phyloP scores from a whole-genome alignment of 2,113 vertebrate species.

The Bos javanicus region DNA sequence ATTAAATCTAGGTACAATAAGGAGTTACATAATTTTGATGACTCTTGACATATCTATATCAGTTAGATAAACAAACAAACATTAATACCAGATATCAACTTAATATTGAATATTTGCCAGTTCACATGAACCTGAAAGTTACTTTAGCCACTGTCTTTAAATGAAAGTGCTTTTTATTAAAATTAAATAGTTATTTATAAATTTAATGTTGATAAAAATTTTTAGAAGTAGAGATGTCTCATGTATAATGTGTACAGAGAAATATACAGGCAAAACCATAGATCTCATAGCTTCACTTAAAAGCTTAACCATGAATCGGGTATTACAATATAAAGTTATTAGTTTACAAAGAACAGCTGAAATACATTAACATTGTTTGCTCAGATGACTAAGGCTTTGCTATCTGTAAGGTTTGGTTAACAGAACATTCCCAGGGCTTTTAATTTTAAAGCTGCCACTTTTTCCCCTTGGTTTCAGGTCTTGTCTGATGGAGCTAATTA shows the following conservation, averaged over 20 bases:
- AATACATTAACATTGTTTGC: background rate
- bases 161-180: background rate
- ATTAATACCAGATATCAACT: background rate
- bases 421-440: background rate
- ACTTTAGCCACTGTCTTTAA: background rate
- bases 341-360: background rate
- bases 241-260: background rate
- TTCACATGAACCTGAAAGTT: background rate
- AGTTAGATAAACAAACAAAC: background rate
- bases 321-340: background rate
- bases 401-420: background rate
- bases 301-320: background rate
- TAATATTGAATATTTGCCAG: background rate
- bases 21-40: background rate
- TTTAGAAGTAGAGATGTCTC: background rate
- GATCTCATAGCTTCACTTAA: background rate
- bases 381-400: background rate
- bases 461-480: background rate
- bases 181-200: background rate
- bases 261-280: background rate
- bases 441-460: background rate
- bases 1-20: background rate
- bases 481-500: background rate
- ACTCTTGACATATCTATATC: background rate
- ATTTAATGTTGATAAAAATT: background rate